Conservation (phyloP, 1,140 invertebrate species). For the Phocides pigmalion region DNA sequence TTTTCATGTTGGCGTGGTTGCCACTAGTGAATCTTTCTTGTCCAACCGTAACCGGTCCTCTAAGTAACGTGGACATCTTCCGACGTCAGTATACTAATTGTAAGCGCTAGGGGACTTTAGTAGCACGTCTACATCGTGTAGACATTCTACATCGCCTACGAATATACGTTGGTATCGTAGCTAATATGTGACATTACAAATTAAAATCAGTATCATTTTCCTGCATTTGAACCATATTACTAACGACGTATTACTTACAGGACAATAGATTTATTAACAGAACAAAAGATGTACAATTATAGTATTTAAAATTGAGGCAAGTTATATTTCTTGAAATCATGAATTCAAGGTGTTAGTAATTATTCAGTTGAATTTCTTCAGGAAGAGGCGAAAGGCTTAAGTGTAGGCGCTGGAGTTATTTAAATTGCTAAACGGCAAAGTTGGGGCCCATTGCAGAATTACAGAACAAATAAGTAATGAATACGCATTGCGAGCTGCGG, state of each 20-base stretch:
- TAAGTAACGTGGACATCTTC: too few species aligned
- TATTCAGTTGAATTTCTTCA: conserved; percentile 47
- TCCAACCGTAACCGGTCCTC: too few species aligned
- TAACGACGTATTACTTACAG: too few species aligned
- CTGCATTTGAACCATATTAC: not conserved
- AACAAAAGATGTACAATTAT: too few species aligned
- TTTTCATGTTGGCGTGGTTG: too few species aligned
- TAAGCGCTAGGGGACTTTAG: too few species aligned
- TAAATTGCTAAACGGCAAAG: conserved; percentile 47
- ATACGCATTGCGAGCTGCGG: conserved; percentile 1
- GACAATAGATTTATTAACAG: too few species aligned
- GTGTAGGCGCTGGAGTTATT: conserved; percentile 38
- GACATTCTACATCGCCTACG: not conserved
- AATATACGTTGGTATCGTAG: not conserved
- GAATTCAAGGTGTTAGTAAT: conserved; percentile 37
- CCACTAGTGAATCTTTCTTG: too few species aligned
- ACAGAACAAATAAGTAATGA: conserved; percentile 29
- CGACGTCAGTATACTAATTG: too few species aligned
- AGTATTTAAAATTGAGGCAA: not conserved
- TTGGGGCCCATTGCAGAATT: conserved; percentile 18
- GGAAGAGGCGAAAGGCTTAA: conserved; percentile 37
- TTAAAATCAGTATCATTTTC: not conserved
- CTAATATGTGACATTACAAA: not conserved
- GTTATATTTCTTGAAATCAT: conserved; percentile 10
- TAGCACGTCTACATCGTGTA: too few species aligned